Evolutionary conservation across 2,888 invertebrate species (phyloP), one percentile per base, ranked within the genome.

Genomic region (Aproaerema taeniolella): DNA sequence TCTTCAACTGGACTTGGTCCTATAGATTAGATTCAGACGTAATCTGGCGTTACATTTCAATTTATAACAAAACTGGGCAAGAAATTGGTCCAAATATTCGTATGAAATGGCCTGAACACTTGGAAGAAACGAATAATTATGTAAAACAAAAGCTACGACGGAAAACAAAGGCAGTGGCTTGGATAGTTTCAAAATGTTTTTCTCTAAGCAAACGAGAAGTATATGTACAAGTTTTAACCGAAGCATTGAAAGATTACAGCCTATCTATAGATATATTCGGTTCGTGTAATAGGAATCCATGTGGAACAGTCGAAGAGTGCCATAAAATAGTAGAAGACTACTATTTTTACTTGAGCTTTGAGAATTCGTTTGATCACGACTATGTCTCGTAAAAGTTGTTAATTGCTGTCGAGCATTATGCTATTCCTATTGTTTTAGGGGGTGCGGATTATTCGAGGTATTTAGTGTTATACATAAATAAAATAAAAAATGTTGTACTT

Each of bases 1-100:
- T 26, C 26, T 26, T 26, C n/a, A 26, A 26, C n/a, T 26, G 26
- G 26, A 26, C 26, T n/a, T 26, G 26, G 26, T 9, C 26, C n/a
- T 26, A 26, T n/a, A 26, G n/a, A 26, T 26, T 26, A 26, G n/a
- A 26, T n/a, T 26, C 26, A 9, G n/a, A 26, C n/a, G n/a, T 26
- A 6, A 6, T 26, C 3, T 26, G 26, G 26, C 5, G 26, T 6
- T 26, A 26, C n/a, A 9, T 26, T n/a, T 3, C 3, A 2, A 26
- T 26, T 9, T n/a, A 26, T n/a, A n/a, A n/a, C 6, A 26, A 26
- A n/a, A n/a, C 5, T 26, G 26, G 26, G 8, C n/a, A n/a, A n/a
- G n/a, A 26, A n/a, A n/a, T 26, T n/a, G 26, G 26, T 2, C 26
- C 26, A 2, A 26, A n/a, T 3, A 26, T 9, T 3, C 8, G 2